Percentiles rank a stretch among this genome's conserved stretches.
phyloP scores from a whole-genome alignment of 37 sponge, comb jelly and placozoan species.

The Cladorhizidae sp. region DNA sequence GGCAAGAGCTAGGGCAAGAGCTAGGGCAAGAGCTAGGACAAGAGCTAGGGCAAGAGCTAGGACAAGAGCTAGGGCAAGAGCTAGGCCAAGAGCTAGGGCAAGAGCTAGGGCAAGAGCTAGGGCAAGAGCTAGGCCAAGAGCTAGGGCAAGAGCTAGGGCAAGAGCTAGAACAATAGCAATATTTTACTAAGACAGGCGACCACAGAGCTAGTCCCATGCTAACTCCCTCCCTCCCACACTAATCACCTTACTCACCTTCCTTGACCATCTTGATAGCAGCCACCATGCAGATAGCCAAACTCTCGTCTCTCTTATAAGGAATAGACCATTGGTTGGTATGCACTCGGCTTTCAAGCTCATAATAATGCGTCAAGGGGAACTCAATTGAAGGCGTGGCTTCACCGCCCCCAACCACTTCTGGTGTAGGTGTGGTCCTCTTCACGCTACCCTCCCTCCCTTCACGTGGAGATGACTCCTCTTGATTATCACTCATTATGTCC shows the following conservation, averaged over 20 bases:
- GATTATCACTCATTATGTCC: constrained; percentile 45
- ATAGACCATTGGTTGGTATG: constrained; percentile 94
- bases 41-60: no score
- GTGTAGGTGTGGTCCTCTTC: constrained; percentile 2
- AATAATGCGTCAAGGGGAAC: constrained; percentile 86
- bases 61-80: no score
- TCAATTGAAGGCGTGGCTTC: constrained; percentile 17
- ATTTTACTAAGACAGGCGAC: no score
- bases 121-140: no score
- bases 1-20: no score
- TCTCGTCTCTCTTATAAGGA: constrained; percentile 78
- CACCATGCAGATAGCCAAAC: constrained; percentile 82
- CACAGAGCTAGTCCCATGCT: background rate
- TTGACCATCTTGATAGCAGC: constrained; percentile 73
- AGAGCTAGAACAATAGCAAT: no score
- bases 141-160: no score
- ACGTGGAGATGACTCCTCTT: background rate
- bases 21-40: no score
- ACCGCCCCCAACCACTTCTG: constrained; percentile 4
- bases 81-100: no score
- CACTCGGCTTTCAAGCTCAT: constrained; percentile 89
- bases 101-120: no score
- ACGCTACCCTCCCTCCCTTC: background rate
- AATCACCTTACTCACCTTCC: constrained; percentile 41
- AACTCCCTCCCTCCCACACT: background rate